A percentile compares a stretch with the other conserved stretches of the same genome.
phyloP scores from a whole-genome alignment of 2,113 vertebrate species.

The Anolis sagrei region DNA sequence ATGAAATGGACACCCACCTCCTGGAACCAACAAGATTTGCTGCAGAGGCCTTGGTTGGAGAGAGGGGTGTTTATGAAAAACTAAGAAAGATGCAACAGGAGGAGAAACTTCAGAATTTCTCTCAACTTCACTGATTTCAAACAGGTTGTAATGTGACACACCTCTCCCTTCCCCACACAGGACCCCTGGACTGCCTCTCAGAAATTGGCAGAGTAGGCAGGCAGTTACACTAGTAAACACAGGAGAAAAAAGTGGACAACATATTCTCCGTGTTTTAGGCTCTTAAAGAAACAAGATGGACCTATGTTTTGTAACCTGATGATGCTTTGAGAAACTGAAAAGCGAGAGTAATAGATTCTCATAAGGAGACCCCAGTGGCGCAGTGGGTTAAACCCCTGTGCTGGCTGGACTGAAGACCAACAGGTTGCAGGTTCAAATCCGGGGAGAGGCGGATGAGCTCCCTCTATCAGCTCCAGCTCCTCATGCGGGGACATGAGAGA shows the following conservation, averaged over 20 bases:
- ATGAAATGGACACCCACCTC: neutral
- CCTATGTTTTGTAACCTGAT: neutral
- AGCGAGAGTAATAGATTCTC: constrained; percentile 4
- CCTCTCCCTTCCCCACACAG: too few species aligned
- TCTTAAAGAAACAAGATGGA: neutral
- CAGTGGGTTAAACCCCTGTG: too few species aligned
- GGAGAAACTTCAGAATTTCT: too few species aligned
- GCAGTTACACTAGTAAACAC: neutral
- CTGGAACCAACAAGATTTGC: neutral
- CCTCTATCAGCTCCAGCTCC: too few species aligned
- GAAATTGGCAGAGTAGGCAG: neutral
- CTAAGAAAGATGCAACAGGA: neutral
- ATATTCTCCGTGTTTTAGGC: neutral
- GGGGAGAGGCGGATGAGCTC: too few species aligned
- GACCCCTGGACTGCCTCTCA: neutral
- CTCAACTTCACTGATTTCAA: neutral
- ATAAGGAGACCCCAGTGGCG: too few species aligned
- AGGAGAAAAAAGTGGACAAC: neutral
- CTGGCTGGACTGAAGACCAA: too few species aligned
- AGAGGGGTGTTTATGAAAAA: neutral
- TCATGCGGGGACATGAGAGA: too few species aligned
- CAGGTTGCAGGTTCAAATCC: too few species aligned
- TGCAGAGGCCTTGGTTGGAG: neutral
- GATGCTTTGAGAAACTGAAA: neutral
- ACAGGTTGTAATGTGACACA: neutral